Conservation (phyloP, 2,888 invertebrate genomes). For the Gortyna flavago region DNA sequence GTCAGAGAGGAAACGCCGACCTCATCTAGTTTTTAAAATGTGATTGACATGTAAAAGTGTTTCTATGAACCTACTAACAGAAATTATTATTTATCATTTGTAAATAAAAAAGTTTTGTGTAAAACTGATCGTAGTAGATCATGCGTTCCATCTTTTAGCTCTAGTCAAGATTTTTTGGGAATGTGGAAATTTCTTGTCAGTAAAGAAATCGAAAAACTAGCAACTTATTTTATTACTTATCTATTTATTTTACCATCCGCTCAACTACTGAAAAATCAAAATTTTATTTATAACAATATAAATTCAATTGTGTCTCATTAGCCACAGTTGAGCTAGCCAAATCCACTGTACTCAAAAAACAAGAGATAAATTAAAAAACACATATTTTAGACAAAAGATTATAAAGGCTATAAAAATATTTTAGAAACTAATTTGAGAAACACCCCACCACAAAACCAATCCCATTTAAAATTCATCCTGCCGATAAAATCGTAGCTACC, state of each 20-base stretch:
- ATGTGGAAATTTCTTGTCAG: not conserved
- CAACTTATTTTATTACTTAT: not conserved
- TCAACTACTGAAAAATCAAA: no score
- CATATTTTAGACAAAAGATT: not conserved
- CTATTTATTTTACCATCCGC: not conserved
- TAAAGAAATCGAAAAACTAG: not conserved
- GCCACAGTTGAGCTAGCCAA: not conserved
- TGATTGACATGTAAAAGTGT: not conserved
- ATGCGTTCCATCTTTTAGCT: not conserved
- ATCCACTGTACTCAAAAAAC: not conserved
- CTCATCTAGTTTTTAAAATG: not conserved
- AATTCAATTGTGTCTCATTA: no score
- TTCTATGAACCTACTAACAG: not conserved
- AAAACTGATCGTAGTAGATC: not conserved
- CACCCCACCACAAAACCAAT: constrained; percentile 7
- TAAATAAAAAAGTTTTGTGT: not conserved
- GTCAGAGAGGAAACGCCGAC: not conserved
- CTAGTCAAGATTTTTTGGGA: not conserved
- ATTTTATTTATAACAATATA: no score
- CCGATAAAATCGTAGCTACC: constrained; percentile 61
- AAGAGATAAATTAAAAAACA: not conserved
- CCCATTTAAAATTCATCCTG: constrained; percentile 47
- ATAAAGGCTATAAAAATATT: not conserved
- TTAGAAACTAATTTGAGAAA: not conserved
- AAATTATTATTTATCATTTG: not conserved